Percentiles rank a stretch among this genome's conserved stretches.
phyloP scores from a whole-genome alignment of 2,888 invertebrate genomes.

The Cabera pusaria region DNA sequence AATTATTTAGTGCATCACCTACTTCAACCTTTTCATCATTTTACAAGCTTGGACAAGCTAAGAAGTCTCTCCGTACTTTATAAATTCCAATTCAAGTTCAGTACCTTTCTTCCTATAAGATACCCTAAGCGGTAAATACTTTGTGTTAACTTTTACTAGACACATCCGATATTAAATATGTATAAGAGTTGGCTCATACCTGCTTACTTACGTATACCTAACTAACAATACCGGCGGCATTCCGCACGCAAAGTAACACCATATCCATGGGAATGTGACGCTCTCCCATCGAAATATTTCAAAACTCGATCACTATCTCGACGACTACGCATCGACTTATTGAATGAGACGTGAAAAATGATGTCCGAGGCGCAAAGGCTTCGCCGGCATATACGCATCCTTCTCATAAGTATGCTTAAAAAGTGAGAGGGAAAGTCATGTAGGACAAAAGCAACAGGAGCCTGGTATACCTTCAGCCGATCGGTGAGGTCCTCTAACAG shows the following conservation, averaged over 20 bases:
- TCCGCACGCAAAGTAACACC: conserved; percentile 82
- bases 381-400: conserved; percentile 63
- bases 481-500: conserved; percentile 69
- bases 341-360: conserved; percentile 84
- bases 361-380: conserved; percentile 72
- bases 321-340: conserved; percentile 77
- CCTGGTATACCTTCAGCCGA: conserved; percentile 46
- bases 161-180: too few species aligned
- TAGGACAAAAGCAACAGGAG: conserved; percentile 73
- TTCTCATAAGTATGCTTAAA: conserved; percentile 37
- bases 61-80: too few species aligned
- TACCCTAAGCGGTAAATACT: too few species aligned
- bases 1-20: too few species aligned
- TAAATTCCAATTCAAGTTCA: too few species aligned
- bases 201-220: conserved; percentile 4
- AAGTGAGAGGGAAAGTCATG: conserved; percentile 56
- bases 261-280: conserved; percentile 80
- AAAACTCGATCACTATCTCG: conserved; percentile 81
- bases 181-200: neutral
- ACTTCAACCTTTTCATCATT: too few species aligned
- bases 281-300: conserved; percentile 78
- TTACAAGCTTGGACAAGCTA: too few species aligned
- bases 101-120: too few species aligned
- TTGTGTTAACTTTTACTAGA: too few species aligned
- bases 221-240: conserved; percentile 45